phyloP scores from a whole-genome alignment of 2,797 vertebrate genomes.

The Myotis pilosus region DNA sequence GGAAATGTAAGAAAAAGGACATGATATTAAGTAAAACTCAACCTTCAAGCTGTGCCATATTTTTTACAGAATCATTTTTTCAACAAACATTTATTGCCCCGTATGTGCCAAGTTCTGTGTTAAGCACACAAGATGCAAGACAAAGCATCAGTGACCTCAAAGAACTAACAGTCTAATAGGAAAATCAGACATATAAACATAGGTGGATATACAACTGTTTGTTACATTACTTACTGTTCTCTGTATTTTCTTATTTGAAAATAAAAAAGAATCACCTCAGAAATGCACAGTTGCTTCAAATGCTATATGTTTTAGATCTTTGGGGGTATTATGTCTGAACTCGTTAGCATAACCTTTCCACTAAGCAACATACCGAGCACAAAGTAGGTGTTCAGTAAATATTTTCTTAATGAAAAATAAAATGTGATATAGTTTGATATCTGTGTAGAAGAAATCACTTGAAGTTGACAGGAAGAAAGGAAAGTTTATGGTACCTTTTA shows the following conservation, averaged over 20 bases:
- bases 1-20: not conserved
- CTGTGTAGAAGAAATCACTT: not conserved
- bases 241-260: slow-evolving; percentile 29
- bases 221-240: not conserved
- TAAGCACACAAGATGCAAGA: not conserved
- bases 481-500: not conserved
- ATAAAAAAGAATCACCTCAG: not conserved
- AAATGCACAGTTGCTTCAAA: not conserved
- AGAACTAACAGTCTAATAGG: not conserved
- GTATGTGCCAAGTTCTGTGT: not conserved
- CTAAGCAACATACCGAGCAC: not conserved
- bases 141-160: not conserved
- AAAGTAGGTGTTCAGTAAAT: not conserved
- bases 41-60: not conserved
- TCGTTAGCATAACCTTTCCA: not conserved
- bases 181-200: not conserved
- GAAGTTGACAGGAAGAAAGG: not conserved
- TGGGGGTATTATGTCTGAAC: not conserved
- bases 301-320: not conserved
- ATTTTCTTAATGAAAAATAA: slow-evolving; percentile 9
- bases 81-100: not conserved
- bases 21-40: slow-evolving; percentile 7
- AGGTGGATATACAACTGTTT: not conserved
- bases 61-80: slow-evolving; percentile 22
- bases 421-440: not conserved